Percentiles rank a stretch among this genome's conserved stretches.
phyloP scores from a whole-genome alignment of 2,797 vertebrate species.

The Steatocranus sp. region DNA sequence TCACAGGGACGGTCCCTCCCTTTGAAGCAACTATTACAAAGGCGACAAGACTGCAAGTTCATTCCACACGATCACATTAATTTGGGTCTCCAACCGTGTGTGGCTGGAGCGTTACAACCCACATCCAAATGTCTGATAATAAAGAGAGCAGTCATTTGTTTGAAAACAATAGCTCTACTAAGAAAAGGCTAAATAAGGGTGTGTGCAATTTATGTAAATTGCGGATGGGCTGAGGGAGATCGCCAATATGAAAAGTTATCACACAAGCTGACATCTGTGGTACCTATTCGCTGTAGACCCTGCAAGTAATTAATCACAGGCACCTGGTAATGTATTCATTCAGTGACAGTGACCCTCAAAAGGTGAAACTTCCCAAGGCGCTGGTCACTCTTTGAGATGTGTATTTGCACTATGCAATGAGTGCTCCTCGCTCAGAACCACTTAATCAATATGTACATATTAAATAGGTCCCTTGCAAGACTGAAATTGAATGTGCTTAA shows the following conservation, averaged over 20 bases:
- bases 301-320: constrained; percentile 67
- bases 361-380: constrained; percentile 48
- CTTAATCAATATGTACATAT: constrained; percentile 46
- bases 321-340: constrained; percentile 40
- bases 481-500: constrained; percentile 1
- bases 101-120: neutral
- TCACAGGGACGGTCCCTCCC: neutral
- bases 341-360: constrained; percentile 49
- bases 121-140: neutral
- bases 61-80: neutral
- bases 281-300: constrained; percentile 36
- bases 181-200: constrained; percentile 12
- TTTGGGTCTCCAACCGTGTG: neutral
- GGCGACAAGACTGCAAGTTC: neutral
- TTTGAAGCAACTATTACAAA: neutral
- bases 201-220: constrained; percentile 27
- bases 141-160: neutral
- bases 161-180: constrained; percentile 7
- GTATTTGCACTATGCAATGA: constrained; percentile 6
- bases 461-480: constrained; percentile 7
- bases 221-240: constrained; percentile 35
- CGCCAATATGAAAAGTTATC: constrained; percentile 54
- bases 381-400: constrained; percentile 30
- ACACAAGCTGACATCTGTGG: constrained; percentile 53
- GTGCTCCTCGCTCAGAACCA: constrained; percentile 27